phyloP scores from a whole-genome alignment of 2,113 vertebrate genomes.

The Cygnus buccinator region DNA sequence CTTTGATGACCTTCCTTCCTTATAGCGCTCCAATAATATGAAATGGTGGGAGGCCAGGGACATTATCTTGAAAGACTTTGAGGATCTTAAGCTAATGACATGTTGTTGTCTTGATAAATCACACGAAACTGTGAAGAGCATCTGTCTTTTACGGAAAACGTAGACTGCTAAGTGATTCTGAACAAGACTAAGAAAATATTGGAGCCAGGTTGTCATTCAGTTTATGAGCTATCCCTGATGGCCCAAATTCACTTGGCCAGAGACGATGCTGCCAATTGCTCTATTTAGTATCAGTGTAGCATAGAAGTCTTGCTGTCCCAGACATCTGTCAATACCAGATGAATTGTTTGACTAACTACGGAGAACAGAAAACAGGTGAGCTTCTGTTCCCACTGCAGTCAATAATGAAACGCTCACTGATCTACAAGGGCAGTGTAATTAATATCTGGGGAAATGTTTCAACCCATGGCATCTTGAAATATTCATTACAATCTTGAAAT shows the following conservation, averaged over 20 bases:
- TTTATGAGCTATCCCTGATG: not conserved
- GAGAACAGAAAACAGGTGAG: conserved; percentile 3
- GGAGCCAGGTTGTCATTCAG: not conserved
- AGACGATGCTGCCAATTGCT: conserved; percentile 3
- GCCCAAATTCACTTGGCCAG: conserved; percentile 32
- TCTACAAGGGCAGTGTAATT: not conserved
- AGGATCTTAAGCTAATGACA: not conserved
- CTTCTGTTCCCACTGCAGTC: not conserved
- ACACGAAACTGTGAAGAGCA: not conserved
- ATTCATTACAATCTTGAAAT: conserved; percentile 8
- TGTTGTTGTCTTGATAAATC: not conserved
- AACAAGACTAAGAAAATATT: not conserved
- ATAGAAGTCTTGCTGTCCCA: conserved; percentile 21
- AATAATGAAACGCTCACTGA: conserved; percentile 11
- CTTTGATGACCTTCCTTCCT: not conserved
- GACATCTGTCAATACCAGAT: conserved; percentile 40
- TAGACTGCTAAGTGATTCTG: not conserved
- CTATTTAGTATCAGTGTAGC: conserved; percentile 45
- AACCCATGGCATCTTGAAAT: conserved; percentile 3
- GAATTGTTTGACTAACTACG: conserved; percentile 12
- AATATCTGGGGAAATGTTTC: conserved; percentile 8
- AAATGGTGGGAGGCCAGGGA: not conserved
- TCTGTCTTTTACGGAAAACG: not conserved
- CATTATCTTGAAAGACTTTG: not conserved
- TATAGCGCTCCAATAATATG: not conserved